A percentile compares a stretch with the other conserved stretches of the same genome.
phyloP scores from a whole-genome alignment of 92 coral and sea anemone species.

The Hydrozoanthus gracilis region DNA sequence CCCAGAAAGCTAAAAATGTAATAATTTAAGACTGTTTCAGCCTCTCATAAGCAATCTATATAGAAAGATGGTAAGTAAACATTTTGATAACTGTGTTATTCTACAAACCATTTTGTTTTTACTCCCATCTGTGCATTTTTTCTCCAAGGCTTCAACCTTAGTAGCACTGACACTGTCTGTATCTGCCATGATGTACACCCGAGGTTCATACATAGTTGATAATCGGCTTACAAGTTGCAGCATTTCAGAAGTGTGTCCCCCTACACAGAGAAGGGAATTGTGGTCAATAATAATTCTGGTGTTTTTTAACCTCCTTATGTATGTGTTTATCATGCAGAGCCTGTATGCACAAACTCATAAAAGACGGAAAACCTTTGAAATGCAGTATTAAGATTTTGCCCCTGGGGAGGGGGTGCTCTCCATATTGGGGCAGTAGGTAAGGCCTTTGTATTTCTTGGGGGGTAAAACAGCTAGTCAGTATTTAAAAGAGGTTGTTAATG shows the following conservation, averaged over 20 bases:
- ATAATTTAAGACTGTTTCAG: slow-evolving; percentile 5
- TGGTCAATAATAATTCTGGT: no score
- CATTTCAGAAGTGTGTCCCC: slow-evolving; percentile 96
- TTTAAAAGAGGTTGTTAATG: no score
- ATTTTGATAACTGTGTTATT: neutral
- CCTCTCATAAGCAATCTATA: neutral
- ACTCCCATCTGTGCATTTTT: slow-evolving; percentile 11
- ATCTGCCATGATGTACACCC: slow-evolving; percentile 85
- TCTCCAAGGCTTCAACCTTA: slow-evolving; percentile 72
- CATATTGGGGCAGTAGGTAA: no score
- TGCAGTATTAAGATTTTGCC: no score
- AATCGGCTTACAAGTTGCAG: slow-evolving; percentile 74
- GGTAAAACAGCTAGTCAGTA: no score
- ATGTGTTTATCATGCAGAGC: no score
- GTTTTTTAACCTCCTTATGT: no score
- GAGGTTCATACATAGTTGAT: slow-evolving; percentile 79
- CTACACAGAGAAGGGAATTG: slow-evolving; percentile 39
- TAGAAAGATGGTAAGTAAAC: neutral
- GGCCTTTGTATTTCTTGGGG: no score
- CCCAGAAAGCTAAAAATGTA: no score
- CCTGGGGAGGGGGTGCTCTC: no score
- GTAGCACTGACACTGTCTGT: slow-evolving; percentile 88
- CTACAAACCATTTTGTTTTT: neutral
- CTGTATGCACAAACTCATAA: no score
- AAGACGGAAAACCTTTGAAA: no score